A percentile compares a stretch with the other conserved stretches of the same genome.
Conservation (phyloP, 2,113 vertebrate species). For the Chaenocephalus aceratus region DNA sequence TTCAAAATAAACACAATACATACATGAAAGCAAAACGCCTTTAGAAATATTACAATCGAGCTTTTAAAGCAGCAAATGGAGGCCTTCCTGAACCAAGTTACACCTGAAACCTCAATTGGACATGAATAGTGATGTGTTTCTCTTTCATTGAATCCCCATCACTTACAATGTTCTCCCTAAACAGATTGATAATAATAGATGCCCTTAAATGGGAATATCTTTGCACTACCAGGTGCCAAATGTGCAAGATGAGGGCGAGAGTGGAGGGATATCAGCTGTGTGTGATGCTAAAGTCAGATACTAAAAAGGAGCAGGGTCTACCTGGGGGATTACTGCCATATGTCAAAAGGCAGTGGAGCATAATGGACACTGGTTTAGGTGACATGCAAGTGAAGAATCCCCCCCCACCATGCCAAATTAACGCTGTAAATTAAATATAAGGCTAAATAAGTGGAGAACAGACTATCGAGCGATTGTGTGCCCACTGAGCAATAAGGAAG, state of each 20-base stretch:
- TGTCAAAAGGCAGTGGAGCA: slow-evolving; percentile 38
- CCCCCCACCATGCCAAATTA: slow-evolving; percentile 3
- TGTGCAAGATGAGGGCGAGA: not conserved
- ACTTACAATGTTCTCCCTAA: not conserved
- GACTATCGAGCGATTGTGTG: slow-evolving; percentile 10
- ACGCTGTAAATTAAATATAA: slow-evolving; percentile 31
- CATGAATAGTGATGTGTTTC: not conserved
- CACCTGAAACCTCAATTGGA: not conserved
- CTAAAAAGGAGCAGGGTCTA: slow-evolving; percentile 16
- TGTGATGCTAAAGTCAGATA: slow-evolving; percentile 11
- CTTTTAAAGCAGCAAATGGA: not conserved
- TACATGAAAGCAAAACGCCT: not conserved
- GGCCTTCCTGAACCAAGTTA: not conserved
- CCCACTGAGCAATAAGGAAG: not conserved
- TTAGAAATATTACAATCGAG: not conserved
- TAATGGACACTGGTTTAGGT: slow-evolving; percentile 36
- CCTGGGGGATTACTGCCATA: slow-evolving; percentile 42
- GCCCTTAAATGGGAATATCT: not conserved
- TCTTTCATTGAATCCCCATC: not conserved
- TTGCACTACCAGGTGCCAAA: not conserved
- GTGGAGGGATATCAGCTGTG: not conserved
- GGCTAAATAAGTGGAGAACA: slow-evolving; percentile 40
- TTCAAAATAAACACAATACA: not conserved
- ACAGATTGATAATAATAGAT: not conserved
- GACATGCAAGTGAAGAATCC: slow-evolving; percentile 13